These are phyloP conservation scores for Aphaenogaster rudis DNA, from an alignment of 1,140 invertebrate species.

Conservation along the genomic window DNA sequence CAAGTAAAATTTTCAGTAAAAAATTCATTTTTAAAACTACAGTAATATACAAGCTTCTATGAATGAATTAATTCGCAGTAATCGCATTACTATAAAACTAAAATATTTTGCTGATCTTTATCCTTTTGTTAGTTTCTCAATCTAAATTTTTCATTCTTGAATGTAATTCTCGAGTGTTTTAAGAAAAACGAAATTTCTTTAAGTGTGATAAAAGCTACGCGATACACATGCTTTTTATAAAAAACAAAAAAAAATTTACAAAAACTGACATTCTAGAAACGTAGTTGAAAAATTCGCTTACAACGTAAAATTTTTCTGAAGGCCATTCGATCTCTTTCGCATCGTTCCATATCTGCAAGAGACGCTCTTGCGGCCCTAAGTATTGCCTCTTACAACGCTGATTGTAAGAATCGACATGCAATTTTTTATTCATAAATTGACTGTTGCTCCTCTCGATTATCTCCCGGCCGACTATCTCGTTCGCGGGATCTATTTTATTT, in stretches of 20 bases:
- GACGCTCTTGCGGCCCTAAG: slow-evolving; percentile 63
- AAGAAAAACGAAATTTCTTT: slow-evolving; percentile 1
- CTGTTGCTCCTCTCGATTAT: slow-evolving; percentile 45
- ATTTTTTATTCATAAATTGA: slow-evolving; percentile 21
- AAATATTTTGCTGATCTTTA: not conserved
- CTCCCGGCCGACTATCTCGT: slow-evolving; percentile 75
- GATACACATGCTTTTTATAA: not conserved
- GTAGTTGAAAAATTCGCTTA: slow-evolving; percentile 37
- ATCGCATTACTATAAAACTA: slow-evolving; percentile 13
- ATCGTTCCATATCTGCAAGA: slow-evolving; percentile 3
- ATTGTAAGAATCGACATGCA: slow-evolving; percentile 80
- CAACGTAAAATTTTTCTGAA: not conserved
- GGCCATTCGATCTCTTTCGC: not conserved
- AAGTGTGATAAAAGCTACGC: not conserved
- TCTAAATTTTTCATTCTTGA: not conserved
- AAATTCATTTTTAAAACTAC: not conserved
- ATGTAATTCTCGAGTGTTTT: not conserved
- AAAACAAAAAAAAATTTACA: not conserved
- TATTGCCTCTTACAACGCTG: slow-evolving; percentile 74
- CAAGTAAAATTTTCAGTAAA: not conserved
- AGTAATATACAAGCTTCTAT: not conserved
- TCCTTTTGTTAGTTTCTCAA: not conserved
- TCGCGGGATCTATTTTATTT: slow-evolving; percentile 58
- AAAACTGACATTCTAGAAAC: not conserved
- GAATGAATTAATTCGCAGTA: not conserved